phyloP scores from a whole-genome alignment of 1,140 invertebrate genomes.

The Goniozus legneri region DNA sequence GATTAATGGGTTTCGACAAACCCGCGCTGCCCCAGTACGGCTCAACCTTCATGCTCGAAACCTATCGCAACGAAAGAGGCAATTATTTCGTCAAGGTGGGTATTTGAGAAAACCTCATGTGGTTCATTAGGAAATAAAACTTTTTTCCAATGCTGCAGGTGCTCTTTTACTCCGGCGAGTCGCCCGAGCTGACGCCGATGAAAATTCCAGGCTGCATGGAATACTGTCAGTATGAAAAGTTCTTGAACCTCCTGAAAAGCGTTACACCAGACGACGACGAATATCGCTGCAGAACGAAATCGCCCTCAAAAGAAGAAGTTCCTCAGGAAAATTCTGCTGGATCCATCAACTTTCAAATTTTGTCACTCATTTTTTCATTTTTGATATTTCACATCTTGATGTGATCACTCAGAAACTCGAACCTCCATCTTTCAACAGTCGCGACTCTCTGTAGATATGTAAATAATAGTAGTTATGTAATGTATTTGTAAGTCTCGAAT shows the following conservation, averaged over 20 bases:
- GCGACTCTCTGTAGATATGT: no score
- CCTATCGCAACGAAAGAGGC: constrained; percentile 31
- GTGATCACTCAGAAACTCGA: no score
- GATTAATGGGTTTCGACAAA: constrained; percentile 35
- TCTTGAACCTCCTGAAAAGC: constrained; percentile 33
- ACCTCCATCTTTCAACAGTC: no score
- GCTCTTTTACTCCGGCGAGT: constrained; percentile 37
- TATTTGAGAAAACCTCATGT: constrained; percentile 1
- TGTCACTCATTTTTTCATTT: not conserved
- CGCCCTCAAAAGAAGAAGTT: not conserved
- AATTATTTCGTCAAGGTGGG: constrained; percentile 36
- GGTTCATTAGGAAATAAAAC: not conserved
- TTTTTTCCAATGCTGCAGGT: constrained; percentile 23
- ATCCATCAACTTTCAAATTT: not conserved
- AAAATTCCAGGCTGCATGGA: constrained; percentile 39
- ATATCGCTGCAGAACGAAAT: constrained; percentile 20
- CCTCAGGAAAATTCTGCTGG: not conserved
- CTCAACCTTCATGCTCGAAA: constrained; percentile 42
- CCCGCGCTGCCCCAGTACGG: constrained; percentile 42
- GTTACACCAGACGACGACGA: constrained; percentile 38
- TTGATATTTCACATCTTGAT: no score
- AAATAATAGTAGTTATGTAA: no score
- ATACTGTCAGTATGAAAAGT: constrained; percentile 39
- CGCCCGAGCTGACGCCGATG: constrained; percentile 30
- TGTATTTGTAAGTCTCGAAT: no score